Base-by-base conservation (phyloP, 2,797 vertebrate genomes). In the Amniataba percoides region DNA sequence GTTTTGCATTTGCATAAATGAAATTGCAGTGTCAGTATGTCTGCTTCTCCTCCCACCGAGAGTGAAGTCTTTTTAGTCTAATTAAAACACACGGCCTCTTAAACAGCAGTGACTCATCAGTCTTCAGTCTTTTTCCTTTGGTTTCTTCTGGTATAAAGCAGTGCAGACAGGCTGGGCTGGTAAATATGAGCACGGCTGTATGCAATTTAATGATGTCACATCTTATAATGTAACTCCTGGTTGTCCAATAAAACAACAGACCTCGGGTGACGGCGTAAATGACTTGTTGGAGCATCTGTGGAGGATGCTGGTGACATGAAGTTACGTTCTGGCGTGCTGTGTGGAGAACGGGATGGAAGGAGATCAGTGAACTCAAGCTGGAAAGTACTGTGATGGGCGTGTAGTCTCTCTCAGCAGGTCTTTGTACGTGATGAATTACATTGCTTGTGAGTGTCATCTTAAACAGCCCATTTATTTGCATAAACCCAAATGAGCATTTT, bases 131-230 rank as follows among this genome's bases (percentile, higher is more conserved):
- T 45, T 46, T 51, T 31, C 18, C 4, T 48, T 49, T 66, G 48
- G 34, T 71, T 15, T 68, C 45, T 14, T 62, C 25, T 46, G 49
- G 21, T 36, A 59, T 27, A 56, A 65, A 59, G 31, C 56, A 73
- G 53, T 19, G 42, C 21, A 67, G 51, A 71, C 48, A 65, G 46
- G 19, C 67, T 21, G 57, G 45, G 31, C n/a, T 45, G 31, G 27
- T 62, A 15, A 60, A 61, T 46, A 55, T 75, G 71, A 74, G 45
- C 5, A 60, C 1, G 16, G 2, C 46, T 51, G 12, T 40, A 19
- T 72, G 52, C 11, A 65, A n/a, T 57, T 46, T 19, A 42, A 61
- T 66, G 31, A 75, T 62, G 51, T 76, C 62, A 76, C 52, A 58
- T 77, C 7, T 19, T 25, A 21, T 53, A 48, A 55, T n/a, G 21